Base-by-base conservation (phyloP, 2,113 vertebrate genomes). In the Calidris pugnax region DNA sequence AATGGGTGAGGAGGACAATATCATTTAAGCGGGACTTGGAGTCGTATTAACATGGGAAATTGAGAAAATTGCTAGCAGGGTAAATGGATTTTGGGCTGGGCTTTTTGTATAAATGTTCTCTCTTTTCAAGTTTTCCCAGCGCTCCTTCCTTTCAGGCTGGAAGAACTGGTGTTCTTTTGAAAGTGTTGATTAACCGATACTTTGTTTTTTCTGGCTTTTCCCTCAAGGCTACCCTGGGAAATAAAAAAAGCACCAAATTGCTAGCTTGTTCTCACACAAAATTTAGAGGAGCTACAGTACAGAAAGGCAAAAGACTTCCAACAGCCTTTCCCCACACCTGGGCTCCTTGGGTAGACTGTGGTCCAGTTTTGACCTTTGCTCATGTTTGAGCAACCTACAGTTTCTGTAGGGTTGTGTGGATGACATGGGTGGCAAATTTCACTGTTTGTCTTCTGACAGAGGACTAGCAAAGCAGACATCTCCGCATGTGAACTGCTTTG, bases 131-230 rank as follows among this genome's bases (percentile, higher is more conserved):
- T 98, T 97, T 97, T 96, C 98, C 97, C 89, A 90, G 89, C 2
- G 76, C 84, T 86, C 85, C 68, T 97, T 97, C 90, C 87, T 97
- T 97, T 92, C 97, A 97, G 95, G 68, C 89, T 96, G 86, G 80
- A 96, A 93, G 91, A 97, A 94, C 92, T 97, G 93, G 95, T 97
- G 94, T 50, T 72, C 90, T 96, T 97, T 97, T 86, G 96, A 97
- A 97, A 98, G 92, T 72, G 92, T 96, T 98, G 97, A 98, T 98
- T 97, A 98, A 96, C 91, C 51, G 64, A 90, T 96, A 94, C 89
- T 95, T 96, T 92, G 87, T 66, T 94, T 74, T 68, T 96, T 92
- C 96, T 96, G 89, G 80, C 77, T 96, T 89, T 96, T 96, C 94
- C 93, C 83, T 96, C 92, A 94, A 88, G 89, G 72, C 78, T 85